Conservation (phyloP, 2,113 vertebrate species). For the Perccottus glenii region DNA sequence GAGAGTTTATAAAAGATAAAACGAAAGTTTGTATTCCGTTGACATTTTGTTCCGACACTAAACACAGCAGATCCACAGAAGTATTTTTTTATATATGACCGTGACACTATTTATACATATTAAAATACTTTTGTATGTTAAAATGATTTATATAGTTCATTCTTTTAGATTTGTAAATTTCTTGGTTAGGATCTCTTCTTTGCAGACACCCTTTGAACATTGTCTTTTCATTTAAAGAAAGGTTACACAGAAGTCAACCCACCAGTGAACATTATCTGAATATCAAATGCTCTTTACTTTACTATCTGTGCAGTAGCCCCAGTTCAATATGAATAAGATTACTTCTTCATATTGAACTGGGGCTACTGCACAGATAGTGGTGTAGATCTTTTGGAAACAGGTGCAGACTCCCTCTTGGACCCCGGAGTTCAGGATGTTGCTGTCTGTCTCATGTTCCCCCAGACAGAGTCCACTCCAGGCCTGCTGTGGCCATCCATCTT, state of each 20-base stretch:
- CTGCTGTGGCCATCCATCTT: conserved; percentile 52
- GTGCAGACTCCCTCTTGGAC: conserved; percentile 54
- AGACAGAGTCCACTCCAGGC: conserved; percentile 40
- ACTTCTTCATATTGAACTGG: no score
- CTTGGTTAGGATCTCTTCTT: no score
- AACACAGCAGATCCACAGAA: neutral
- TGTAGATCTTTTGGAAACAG: conserved; percentile 42
- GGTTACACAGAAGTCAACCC: conserved; percentile 50
- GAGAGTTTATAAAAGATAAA: conserved; percentile 38
- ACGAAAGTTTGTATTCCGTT: conserved; percentile 13
- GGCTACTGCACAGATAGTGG: no score
- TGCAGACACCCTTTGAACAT: no score
- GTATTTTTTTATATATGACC: no score
- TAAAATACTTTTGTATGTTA: no score
- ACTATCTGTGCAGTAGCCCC: neutral
- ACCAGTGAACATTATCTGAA: neutral
- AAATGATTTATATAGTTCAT: no score
- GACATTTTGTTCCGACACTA: conserved; percentile 19
- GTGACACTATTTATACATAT: no score
- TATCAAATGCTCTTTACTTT: no score
- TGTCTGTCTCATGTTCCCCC: conserved; percentile 40
- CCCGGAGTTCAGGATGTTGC: conserved; percentile 34
- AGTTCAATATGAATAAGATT: conserved; percentile 24
- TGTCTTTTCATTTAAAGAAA: conserved; percentile 25
- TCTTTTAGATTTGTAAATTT: no score